Base-by-base conservation (phyloP, 2,888 invertebrate genomes). In the Nomada ruficornis region DNA sequence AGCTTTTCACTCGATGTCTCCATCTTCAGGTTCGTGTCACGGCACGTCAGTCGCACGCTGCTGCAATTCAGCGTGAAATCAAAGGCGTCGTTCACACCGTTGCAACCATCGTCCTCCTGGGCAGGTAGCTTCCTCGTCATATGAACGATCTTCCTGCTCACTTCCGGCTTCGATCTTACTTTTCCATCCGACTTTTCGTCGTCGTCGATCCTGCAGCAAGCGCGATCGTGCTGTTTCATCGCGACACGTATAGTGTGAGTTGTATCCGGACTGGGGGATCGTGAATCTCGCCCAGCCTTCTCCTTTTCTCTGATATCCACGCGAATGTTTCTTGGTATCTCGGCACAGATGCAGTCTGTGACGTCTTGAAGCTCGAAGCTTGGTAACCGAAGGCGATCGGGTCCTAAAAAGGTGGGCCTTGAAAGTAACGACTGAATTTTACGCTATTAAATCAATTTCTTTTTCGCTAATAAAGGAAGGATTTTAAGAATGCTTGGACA, bases 201-300 rank as follows among this genome's bases (percentile, higher is more conserved):
- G 42, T 75, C 71, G 20, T 20, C 26, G 62, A 47, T 47, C 59
- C 67, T 72, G 70, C 82, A 20, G 81, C 77, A 11, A 60, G 77
- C 52, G 44, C 86, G 89, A 10, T 89, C 90, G 68, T 88, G 91
- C 83, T 90, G 93, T 88, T 91, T 92, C 93, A 92, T 92, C 79
- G 92, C 92, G 77, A 93, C 93, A 71, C 91, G 89, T 83, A 93
- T 92, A 29, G 90, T 91, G 74, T 92, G 93, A 87, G 91, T 92
- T 90, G 92, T 90, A 90, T 93, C 93, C 89, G 93, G 93, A 75
- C 93, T 92, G 3, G 90, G 85, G 54, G 88, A 88, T 2, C 90
- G 89, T 52, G 89, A 80, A 18, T 88, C 86, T 36, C 83, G 18
- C n/a, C 60, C 80, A 59, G 89, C 83, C 80, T 92, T 91, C 36